Percentiles rank a stretch among this genome's conserved stretches.
Conservation (phyloP, 1,140 invertebrate genomes). For the Sminthurides bifidus region DNA sequence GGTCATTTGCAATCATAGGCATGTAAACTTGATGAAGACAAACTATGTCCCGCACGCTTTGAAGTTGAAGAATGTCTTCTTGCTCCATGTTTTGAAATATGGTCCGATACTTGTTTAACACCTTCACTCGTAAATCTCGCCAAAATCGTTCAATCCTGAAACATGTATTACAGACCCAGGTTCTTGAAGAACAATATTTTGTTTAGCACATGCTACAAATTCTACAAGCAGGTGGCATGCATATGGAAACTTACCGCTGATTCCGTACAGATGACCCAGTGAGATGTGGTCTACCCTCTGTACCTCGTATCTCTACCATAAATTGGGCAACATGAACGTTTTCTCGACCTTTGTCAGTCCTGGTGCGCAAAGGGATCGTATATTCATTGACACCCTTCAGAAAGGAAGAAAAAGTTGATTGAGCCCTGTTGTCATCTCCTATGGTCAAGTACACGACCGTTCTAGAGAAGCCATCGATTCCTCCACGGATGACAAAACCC, state of each 20-base stretch:
- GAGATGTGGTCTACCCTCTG: conserved; percentile 6
- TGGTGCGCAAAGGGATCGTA: not conserved
- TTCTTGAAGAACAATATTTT: not conserved
- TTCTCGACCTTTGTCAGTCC: conserved; percentile 22
- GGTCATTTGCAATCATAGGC: too few relatives aligned
- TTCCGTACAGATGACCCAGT: conserved; percentile 22
- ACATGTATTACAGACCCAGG: too few relatives aligned
- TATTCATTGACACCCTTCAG: not conserved
- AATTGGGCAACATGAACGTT: conserved; percentile 14
- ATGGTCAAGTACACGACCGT: not conserved
- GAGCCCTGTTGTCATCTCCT: conserved; percentile 7
- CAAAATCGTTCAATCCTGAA: conserved; percentile 16
- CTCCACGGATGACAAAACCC: conserved; percentile 6
- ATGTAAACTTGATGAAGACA: too few relatives aligned
- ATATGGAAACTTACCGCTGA: conserved; percentile 14
- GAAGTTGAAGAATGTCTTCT: not conserved
- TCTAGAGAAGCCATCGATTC: conserved; percentile 11
- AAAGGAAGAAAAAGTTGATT: conserved; percentile 3
- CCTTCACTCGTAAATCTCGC: conserved; percentile 6
- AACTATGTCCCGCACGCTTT: not conserved
- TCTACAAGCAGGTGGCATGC: not conserved
- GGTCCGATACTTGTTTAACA: not conserved
- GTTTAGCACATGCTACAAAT: not conserved
- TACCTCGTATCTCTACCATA: conserved; percentile 9
- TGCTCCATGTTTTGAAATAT: conserved; percentile 5